Conservation (phyloP, 2,888 invertebrate genomes). For the Drosophila paranaensis region DNA sequence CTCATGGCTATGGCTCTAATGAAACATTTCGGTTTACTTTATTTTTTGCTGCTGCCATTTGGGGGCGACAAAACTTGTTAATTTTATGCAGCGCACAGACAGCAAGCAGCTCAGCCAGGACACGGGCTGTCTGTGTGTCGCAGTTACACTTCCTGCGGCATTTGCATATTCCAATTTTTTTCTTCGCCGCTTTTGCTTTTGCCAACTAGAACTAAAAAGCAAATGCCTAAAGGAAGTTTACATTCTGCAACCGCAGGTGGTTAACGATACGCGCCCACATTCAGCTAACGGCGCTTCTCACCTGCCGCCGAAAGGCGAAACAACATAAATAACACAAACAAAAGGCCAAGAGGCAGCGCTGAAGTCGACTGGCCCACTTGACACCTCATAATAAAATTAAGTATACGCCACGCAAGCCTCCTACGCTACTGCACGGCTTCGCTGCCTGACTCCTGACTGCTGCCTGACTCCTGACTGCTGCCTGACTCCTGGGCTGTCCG, state of each 20-base stretch:
- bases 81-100: slow-evolving; percentile 76
- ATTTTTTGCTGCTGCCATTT: slow-evolving; percentile 19
- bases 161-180: slow-evolving; percentile 77
- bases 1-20: slow-evolving; percentile 64
- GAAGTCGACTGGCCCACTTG: slow-evolving; percentile 79
- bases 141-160: slow-evolving; percentile 80
- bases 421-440: slow-evolving; percentile 6
- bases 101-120: slow-evolving; percentile 39
- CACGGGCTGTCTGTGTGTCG: slow-evolving; percentile 51
- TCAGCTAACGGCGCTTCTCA: slow-evolving; percentile 40
- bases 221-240: slow-evolving; percentile 80
- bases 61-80: slow-evolving; percentile 72
- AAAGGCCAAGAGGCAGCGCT: slow-evolving; percentile 64
- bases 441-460: slow-evolving; percentile 7
- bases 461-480: slow-evolving; percentile 4
- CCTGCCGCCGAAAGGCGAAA: slow-evolving; percentile 66
- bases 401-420: slow-evolving; percentile 75
- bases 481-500: slow-evolving; percentile 21
- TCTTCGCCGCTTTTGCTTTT: neutral
- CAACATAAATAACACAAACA: slow-evolving; percentile 74
- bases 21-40: slow-evolving; percentile 63
- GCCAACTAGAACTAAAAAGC: slow-evolving; percentile 68
- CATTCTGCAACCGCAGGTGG: slow-evolving; percentile 56
- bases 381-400: slow-evolving; percentile 84
- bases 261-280: slow-evolving; percentile 20